Conservation (phyloP, 2,888 invertebrate species). For the Julus scandinavius region DNA sequence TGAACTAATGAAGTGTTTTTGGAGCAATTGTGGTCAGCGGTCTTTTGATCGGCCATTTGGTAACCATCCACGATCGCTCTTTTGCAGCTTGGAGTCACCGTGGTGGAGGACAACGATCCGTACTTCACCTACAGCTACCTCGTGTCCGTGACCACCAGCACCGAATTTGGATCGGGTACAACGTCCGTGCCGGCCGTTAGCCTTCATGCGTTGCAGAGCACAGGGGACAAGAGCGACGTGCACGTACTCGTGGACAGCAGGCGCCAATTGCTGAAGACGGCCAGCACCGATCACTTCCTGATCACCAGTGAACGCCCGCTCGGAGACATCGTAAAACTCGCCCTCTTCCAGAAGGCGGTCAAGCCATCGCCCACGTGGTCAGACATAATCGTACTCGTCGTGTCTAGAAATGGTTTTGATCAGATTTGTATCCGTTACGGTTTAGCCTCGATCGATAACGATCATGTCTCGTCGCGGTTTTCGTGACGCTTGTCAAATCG, state of each 20-base stretch:
- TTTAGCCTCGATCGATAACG: too few species aligned
- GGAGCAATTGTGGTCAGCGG: too few species aligned
- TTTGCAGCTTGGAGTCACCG: neutral
- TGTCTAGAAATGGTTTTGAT: neutral
- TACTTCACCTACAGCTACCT: neutral
- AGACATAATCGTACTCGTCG: too few species aligned
- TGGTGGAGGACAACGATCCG: constrained; percentile 41
- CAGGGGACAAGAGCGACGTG: neutral
- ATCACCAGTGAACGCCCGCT: neutral
- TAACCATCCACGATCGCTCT: neutral
- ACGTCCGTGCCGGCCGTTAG: constrained; percentile 20
- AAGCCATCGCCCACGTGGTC: neutral
- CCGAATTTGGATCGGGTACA: neutral
- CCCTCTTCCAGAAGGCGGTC: neutral
- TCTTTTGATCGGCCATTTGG: neutral
- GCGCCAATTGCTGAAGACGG: neutral
- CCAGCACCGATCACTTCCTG: constrained; percentile 28
- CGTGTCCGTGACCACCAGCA: neutral
- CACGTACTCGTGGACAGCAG: constrained; percentile 12
- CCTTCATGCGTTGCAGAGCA: neutral
- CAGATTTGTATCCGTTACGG: too few species aligned
- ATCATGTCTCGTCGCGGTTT: too few species aligned
- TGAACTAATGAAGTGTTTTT: too few species aligned
- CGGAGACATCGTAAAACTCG: neutral
- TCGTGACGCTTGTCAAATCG: too few species aligned